Conservation (phyloP, 2,888 invertebrate species). For the Plemyria rubiginata region DNA sequence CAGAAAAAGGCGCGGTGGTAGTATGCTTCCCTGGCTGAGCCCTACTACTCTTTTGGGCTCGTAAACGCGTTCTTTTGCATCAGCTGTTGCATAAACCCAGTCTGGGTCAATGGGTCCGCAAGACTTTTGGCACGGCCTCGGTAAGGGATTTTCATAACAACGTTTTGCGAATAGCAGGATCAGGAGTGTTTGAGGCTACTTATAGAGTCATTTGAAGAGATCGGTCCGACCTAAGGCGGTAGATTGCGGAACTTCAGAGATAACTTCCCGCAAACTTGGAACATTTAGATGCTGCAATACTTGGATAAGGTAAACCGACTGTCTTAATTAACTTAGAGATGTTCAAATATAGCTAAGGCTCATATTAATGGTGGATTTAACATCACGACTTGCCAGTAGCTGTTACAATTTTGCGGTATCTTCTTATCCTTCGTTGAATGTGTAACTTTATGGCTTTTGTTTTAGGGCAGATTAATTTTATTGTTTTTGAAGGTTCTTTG, state of each 20-base stretch:
- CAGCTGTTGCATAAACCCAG: conserved; percentile 19
- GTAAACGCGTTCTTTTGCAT: conserved; percentile 47
- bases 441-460: conserved; percentile 27
- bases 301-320: conserved; percentile 80
- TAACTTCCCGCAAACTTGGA: conserved; percentile 79
- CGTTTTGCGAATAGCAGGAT: conserved; percentile 50
- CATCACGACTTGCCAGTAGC: conserved; percentile 43
- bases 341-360: conserved; percentile 61
- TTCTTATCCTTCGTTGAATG: conserved; percentile 25
- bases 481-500: conserved; percentile 4
- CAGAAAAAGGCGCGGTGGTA: no score
- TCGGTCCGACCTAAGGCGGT: conserved; percentile 77
- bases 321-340: conserved; percentile 76
- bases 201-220: conserved; percentile 77
- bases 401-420: conserved; percentile 28
- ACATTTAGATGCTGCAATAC: conserved; percentile 81
- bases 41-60: no score
- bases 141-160: conserved; percentile 70
- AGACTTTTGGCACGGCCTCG: conserved; percentile 39
- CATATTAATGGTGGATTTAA: conserved; percentile 57
- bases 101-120: conserved; percentile 17
- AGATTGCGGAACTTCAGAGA: conserved; percentile 80
- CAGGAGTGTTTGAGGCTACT: conserved; percentile 73
- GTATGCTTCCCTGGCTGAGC: no score
- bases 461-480: conserved; percentile 21